Base-by-base conservation (phyloP, 2,888 invertebrate species). In the Andrena trimmerana region DNA sequence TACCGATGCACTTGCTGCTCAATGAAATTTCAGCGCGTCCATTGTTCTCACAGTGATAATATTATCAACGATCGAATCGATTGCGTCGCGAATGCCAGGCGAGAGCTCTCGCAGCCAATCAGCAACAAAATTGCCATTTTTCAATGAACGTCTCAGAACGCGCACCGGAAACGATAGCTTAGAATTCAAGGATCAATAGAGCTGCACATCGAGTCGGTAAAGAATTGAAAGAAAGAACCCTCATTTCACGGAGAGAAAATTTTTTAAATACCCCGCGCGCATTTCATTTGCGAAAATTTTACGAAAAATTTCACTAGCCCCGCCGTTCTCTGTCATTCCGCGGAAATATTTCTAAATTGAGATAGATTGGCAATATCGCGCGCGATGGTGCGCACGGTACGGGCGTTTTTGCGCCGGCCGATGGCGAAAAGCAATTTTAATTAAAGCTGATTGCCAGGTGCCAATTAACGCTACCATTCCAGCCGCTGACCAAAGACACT, bases 371-470 rank as follows among this genome's bases (percentile, higher is more conserved):
- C 65, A 33, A 52, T 74, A 63, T 67, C 42, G 42, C 2, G 5
- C 27, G 10, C 27, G 10, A 20, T 16, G 20, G 20, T n/a, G 10
- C 42, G 42, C 3, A 10, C 36, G 42, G 13, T 24, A 8, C 7
- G 16, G 5, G 31, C 57, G 57, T 65, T 77, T 59, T 63, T 50
- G n/a, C 29, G 6, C 3, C 27, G 6, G 20, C 68, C 63, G 42
- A 54, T 62, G 72, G 63, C 2, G 57, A 63, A 78, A 72, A 65
- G 57, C 67, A 48, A 67, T 81, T 81, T 81, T 81, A 84, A 84
- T 84, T 78, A 75, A 81, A 84, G 63, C 65, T 62, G 83, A 84
- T 75, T 74, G 78, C 70, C 70, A 69, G 27, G 33, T 62, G 60
- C 71, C 74, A 81, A 84, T 81, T 84, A 84, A 81, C 71, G 57